Base-by-base conservation (phyloP, 2,797 vertebrate species). In the Vultur gryphus region DNA sequence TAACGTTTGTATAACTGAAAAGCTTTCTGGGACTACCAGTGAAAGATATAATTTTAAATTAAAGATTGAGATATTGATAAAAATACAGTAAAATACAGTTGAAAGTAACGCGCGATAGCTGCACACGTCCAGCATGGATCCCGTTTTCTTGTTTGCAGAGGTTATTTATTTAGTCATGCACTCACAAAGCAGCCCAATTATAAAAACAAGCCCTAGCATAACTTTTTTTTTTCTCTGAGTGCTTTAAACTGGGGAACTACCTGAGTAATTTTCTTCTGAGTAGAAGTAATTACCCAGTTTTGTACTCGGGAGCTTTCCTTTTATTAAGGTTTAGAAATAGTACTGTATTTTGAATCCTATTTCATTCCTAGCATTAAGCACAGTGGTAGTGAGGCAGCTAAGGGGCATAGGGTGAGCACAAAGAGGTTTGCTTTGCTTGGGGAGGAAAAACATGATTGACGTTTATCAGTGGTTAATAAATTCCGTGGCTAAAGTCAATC, bases 261-360 rank as follows among this genome's bases (percentile, higher is more conserved):
- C 65, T 69, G 64, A 94, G 71, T 52, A 91, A 83, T 90, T 84
- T 93, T 89, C 71, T 89, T 83, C 65, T 49, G 69, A 84, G 65
- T 25, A 71, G 44, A 84, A 91, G 62, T 81, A 90, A 95, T 90
- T 93, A 84, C 69, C 64, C 7, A 48, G 41, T 55, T 81, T 94
- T 93, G 55, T 86, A 90, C 70, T 90, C 0, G 0, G 26, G 86
- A 55, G 11, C 58, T 96, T 91, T 71, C 20, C 18, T 94, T 88
- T 90, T 88, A 84, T 70, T 93, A 70, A 84, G 77, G 51, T 72
- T 90, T 91, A 78, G 76, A 81, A 88, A 58, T 58, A 84, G 58
- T 80, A 17, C 57, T 59, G 29, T 91, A 9, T 81, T 93, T 95
- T 95, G 43, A 66, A 79, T 90, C 18, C 41, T 28, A 61, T 94